Percentiles rank a stretch among this genome's conserved stretches.
These are phyloP conservation scores for Andricus grossulariae DNA, from an alignment of 1,140 invertebrate species.

Conservation along the genomic window DNA sequence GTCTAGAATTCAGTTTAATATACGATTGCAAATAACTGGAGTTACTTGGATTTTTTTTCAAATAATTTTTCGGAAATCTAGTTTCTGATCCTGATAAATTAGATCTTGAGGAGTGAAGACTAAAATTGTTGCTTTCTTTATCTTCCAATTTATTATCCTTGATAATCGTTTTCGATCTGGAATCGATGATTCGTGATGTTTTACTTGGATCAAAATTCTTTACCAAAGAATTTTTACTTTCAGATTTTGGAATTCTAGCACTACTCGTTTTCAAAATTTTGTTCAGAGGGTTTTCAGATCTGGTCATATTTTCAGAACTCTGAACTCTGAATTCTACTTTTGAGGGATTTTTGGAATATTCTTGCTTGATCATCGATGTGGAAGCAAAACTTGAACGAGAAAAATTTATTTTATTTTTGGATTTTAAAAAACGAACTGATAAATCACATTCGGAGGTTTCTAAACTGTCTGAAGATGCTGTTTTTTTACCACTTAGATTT, in stretches of 20 bases:
- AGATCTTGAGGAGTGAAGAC: background rate
- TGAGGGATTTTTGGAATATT: background rate
- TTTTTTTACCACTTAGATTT: background rate
- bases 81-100: background rate
- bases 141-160: no score
- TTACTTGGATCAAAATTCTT: no score
- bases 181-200: no score
- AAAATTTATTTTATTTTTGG: background rate
- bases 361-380: background rate
- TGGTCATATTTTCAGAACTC: background rate
- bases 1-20: constrained; percentile 11
- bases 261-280: no score
- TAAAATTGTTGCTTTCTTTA: no score
- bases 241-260: no score
- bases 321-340: background rate
- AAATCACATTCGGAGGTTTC: background rate
- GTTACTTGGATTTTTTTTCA: background rate
- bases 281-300: background rate
- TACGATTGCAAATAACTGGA: background rate
- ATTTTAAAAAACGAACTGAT: background rate
- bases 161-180: no score
- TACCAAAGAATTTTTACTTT: no score
- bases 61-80: background rate
- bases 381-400: background rate
- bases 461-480: background rate